Evolutionary conservation across 2,888 invertebrate species (phyloP).

Genomic region (Auanema sp.): DNA sequence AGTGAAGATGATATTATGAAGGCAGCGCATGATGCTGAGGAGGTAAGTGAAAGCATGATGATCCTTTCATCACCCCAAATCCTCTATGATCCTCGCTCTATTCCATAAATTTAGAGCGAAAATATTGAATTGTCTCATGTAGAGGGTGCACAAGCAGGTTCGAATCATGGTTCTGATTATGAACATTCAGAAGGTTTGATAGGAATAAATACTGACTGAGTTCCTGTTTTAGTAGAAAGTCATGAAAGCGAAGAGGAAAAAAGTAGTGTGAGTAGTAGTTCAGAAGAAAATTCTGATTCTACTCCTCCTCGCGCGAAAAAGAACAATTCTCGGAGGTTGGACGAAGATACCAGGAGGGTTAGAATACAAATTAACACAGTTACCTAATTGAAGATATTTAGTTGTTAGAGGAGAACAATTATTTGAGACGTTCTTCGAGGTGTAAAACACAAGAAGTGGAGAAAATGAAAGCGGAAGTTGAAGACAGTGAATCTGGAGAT

Average conservation of each 20-base stretch:
- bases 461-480: not conserved
- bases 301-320: conserved; percentile 8
- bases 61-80: no score
- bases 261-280: conserved; percentile 4
- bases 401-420: conserved; percentile 47
- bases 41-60: no score
- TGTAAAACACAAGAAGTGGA: conserved; percentile 11
- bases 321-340: not conserved
- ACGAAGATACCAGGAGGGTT: no score
- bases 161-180: conserved; percentile 6
- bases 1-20: conserved; percentile 24
- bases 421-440: conserved; percentile 44
- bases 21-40: no score
- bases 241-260: conserved; percentile 6
- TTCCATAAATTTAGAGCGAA: no score
- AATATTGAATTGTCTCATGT: not conserved
- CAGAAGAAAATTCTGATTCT: not conserved
- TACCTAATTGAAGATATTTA: conserved; percentile 14
- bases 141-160: conserved; percentile 3
- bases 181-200: not conserved
- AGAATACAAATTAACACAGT: no score
- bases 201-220: no score
- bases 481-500: conserved; percentile 9
- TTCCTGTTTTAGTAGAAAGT: not conserved
- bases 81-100: no score